Base-by-base conservation (phyloP, 2,888 invertebrate species). In the Dichetophora obliterata region DNA sequence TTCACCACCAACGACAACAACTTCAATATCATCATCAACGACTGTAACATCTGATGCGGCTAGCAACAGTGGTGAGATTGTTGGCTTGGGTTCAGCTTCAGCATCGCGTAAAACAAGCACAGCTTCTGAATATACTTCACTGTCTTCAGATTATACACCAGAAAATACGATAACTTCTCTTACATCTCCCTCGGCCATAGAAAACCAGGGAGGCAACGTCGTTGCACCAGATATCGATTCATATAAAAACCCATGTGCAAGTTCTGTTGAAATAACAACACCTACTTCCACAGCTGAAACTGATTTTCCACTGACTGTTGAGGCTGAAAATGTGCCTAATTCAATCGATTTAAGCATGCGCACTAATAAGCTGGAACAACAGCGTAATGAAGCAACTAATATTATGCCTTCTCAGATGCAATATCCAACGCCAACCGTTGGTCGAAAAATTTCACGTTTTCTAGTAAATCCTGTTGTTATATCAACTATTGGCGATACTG, bases 361-460 rank as follows among this genome's bases (percentile, higher is more conserved):
- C 11, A 48, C 43, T 9, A 48, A 66, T 66, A 16, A 19, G n/a
- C n/a, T n/a, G n/a, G n/a, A n/a, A 8, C n/a, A n/a, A 54, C 22
- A 70, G 8, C 8, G 0, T 27, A 9, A 57, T 16, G 37, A 66
- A 9, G 22, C 37, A 16, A 6, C 14, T 48, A 48, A 24, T 24
- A 31, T 8, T 11, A 65, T 19, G 19, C 27, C n/a, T 37, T 11
- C 37, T 31, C 31, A 37, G 43, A 9, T 3, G 2, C 48, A 70
- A 70, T 11, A 57, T 66, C 16, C 37, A 2, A n/a, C 48, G 14
- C 89, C 91, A 9, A 92, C 92, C 82, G 92, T 92, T 68, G 91
- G 91, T 57, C 90, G 95, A 77, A 95, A 95, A 87, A 94, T 95
- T 83, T 95, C 95, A 43, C 90, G 95, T 76, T 95, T 95, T 89